Evolutionary conservation across 2,797 vertebrate species (phyloP).

Genomic region (Thaleichthys pacificus): DNA sequence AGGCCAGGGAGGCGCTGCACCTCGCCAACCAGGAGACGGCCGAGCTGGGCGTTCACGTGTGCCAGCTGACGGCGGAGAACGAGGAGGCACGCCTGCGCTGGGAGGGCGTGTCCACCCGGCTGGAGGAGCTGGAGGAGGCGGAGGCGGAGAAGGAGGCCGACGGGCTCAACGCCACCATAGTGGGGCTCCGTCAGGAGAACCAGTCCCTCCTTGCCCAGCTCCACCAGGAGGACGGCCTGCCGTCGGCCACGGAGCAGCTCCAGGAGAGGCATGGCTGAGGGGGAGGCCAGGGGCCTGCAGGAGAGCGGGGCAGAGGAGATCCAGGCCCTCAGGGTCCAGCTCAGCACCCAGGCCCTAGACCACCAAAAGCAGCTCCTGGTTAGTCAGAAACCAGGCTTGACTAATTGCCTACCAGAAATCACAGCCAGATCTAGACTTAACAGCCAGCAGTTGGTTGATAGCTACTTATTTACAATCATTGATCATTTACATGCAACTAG

Average conservation of each 20-base stretch:
- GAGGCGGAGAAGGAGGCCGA: slow-evolving; percentile 64
- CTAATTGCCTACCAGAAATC: too few species aligned
- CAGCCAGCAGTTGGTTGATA: too few species aligned
- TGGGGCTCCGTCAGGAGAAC: slow-evolving; percentile 76
- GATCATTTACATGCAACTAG: background rate
- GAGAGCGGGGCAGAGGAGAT: slow-evolving; percentile 76
- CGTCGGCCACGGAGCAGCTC: background rate
- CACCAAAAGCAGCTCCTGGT: slow-evolving; percentile 82
- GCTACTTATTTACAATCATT: background rate
- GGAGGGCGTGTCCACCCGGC: slow-evolving; percentile 63
- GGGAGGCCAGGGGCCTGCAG: slow-evolving; percentile 65
- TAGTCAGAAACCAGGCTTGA: slow-evolving; percentile 10
- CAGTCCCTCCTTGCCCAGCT: slow-evolving; percentile 71
- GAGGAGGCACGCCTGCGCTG: slow-evolving; percentile 74
- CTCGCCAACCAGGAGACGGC: slow-evolving; percentile 86
- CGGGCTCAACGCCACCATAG: slow-evolving; percentile 66
- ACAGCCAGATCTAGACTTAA: too few species aligned
- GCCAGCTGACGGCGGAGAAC: slow-evolving; percentile 83
- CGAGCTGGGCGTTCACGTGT: slow-evolving; percentile 86
- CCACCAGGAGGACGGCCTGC: slow-evolving; percentile 51
- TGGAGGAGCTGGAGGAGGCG: slow-evolving; percentile 68
- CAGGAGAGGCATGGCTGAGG: slow-evolving; percentile 51
- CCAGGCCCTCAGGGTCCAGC: slow-evolving; percentile 78
- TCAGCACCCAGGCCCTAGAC: slow-evolving; percentile 79
- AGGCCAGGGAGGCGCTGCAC: slow-evolving; percentile 83